These are phyloP conservation scores for Nothobranchius furzeri DNA, from an alignment of 2,113 vertebrate species.

Conservation along the genomic window DNA sequence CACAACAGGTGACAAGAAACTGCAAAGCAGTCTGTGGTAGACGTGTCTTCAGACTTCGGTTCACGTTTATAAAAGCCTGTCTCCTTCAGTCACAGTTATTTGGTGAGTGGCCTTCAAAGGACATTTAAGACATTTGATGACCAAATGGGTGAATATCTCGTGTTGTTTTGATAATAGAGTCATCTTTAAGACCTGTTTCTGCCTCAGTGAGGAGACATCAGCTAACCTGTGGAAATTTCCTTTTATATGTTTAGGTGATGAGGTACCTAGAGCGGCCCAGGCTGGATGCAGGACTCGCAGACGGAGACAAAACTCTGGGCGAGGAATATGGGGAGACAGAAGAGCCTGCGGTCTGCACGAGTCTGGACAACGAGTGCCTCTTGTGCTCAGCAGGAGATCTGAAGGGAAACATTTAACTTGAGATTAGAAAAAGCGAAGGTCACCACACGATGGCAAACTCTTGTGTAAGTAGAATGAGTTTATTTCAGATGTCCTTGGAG, in stretches of 20 bases:
- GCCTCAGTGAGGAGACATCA: too few species aligned
- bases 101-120: background rate
- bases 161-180: too few species aligned
- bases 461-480: background rate
- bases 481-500: too few species aligned
- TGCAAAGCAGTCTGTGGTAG: conserved; percentile 10
- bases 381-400: conserved; percentile 87
- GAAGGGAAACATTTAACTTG: background rate
- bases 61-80: background rate
- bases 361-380: conserved; percentile 71
- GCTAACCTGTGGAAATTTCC: background rate
- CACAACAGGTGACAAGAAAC: conserved; percentile 38
- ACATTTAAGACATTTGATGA: background rate
- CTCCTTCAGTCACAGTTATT: background rate
- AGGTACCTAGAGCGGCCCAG: conserved; percentile 86
- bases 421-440: background rate
- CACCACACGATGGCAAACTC: background rate
- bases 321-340: conserved; percentile 84
- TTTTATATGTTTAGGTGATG: background rate
- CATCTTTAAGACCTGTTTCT: too few species aligned
- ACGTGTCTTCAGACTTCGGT: background rate
- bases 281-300: conserved; percentile 91
- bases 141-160: background rate
- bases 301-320: conserved; percentile 86
- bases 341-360: conserved; percentile 79